Conservation (phyloP, 64 coral and sea anemone species). For the Catalaphyllia jardinei region DNA sequence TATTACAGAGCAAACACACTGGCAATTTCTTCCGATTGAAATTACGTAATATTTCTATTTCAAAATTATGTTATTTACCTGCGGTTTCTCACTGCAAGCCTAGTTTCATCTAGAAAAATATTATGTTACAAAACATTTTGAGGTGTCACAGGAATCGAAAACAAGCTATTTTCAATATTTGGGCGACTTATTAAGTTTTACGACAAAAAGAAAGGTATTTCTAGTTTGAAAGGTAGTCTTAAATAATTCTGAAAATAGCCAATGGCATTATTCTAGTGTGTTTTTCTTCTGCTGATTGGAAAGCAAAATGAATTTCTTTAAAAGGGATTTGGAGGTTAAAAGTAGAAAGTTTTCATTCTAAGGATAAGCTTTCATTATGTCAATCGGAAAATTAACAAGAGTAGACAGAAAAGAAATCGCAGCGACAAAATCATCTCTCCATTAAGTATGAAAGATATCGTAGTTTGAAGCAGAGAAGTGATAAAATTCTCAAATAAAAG, state of each 20-base stretch:
- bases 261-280: not conserved
- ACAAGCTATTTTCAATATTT: not conserved
- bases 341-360: not conserved
- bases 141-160: not conserved
- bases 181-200: not conserved
- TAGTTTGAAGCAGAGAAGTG: not conserved
- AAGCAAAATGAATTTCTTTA: not conserved
- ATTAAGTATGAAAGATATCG: not conserved
- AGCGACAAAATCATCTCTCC: not conserved
- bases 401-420: not conserved
- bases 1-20: conserved; percentile 2
- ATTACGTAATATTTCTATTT: not conserved
- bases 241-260: no score
- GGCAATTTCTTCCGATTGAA: not conserved
- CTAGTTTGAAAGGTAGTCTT: not conserved
- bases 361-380: not conserved
- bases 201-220: not conserved
- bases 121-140: not conserved
- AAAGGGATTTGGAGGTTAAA: not conserved
- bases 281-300: not conserved
- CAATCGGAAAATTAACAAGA: not conserved
- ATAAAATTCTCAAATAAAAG: not conserved
- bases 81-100: not conserved
- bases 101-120: not conserved
- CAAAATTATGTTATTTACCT: not conserved